Evolutionary conservation across 2,888 invertebrate species (phyloP), one percentile per base, ranked within the genome.

Genomic region (Oeneis ivallda): DNA sequence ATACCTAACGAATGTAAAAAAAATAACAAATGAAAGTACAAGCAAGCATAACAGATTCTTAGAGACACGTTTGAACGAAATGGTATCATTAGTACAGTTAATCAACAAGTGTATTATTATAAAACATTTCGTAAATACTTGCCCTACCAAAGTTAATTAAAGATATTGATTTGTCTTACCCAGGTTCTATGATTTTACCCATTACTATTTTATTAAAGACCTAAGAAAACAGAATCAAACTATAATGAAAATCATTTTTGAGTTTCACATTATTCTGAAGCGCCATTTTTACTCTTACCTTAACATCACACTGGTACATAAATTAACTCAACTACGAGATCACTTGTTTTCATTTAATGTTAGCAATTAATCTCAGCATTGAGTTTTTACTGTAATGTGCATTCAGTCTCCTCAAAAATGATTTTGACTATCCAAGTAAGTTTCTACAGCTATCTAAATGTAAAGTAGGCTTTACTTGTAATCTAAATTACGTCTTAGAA

Each of bases 401-500:
- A 15, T 7, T 6, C 37, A 34, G 15, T 11, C 11, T 26, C n/a
- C 47, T 59, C 59, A 49, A 59, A 59, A 37, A 59, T 49, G 13
- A 34, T 59, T 59, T 34, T 2, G 7, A 37, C 37, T 39, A 50
- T 62, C 26, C 5, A 39, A 45, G 45, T 58, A 58, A 15, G 39
- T 11, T 53, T 54, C 26, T 39, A 59, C 26, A 43, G 17, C 50
- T 45, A 67, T 66, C 64, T 60, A 59, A 65, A 52, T 66, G 70
- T 64, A 62, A 70, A 66, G 56, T 39, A 59, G 68, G 59, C 58
- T 54, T 54, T 39, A 26, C 26, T 56, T 39, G 52, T 62, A 17
- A 43, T 5, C 52, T 61, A n/a, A 41, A 5, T 61, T 43, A 61
- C 39, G 64, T 61, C 64, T 87, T 87, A 87, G 83, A 82, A 89